Conservation (phyloP, 2,113 vertebrate species). For the Neoarius graeffei region DNA sequence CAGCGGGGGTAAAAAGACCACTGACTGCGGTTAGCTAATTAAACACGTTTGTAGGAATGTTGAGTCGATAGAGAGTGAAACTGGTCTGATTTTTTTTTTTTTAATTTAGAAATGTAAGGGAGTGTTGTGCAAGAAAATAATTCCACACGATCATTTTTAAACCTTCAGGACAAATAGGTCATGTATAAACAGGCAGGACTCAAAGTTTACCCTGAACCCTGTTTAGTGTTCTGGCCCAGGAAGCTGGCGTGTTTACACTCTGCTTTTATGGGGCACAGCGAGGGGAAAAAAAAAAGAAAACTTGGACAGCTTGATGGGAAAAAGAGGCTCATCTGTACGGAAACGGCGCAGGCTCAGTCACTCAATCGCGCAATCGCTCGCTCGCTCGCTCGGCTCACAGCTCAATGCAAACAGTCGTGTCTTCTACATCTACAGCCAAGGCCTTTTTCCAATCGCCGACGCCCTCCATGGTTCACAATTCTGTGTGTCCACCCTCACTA, state of each 20-base stretch:
- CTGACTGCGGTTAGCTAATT: constrained; percentile 45
- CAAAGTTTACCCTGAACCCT: constrained; percentile 2
- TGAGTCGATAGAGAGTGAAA: background rate
- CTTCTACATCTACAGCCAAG: constrained; percentile 6
- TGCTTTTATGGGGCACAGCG: constrained; percentile 46
- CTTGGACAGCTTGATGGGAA: constrained; percentile 49
- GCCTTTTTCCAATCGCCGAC: constrained; percentile 8
- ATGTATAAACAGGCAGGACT: constrained; percentile 31
- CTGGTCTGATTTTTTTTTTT: no score
- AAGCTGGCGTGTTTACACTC: constrained; percentile 39
- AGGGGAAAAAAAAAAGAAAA: constrained; percentile 26
- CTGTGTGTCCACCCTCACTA: background rate
- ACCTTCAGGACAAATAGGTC: constrained; percentile 37
- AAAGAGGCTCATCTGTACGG: constrained; percentile 41
- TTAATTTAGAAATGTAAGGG: background rate
- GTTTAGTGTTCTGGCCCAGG: constrained; percentile 33
- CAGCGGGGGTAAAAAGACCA: constrained; percentile 27
- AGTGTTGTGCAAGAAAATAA: constrained; percentile 14
- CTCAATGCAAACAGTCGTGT: background rate
- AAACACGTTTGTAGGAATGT: constrained; percentile 48
- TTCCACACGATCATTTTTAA: constrained; percentile 17
- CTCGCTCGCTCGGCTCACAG: constrained; percentile 10
- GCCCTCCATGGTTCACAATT: background rate
- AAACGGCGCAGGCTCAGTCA: constrained; percentile 29
- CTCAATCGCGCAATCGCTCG: no score